Evolutionary conservation across 2,797 vertebrate genomes (phyloP).

Genomic region (Remorina albescens): DNA sequence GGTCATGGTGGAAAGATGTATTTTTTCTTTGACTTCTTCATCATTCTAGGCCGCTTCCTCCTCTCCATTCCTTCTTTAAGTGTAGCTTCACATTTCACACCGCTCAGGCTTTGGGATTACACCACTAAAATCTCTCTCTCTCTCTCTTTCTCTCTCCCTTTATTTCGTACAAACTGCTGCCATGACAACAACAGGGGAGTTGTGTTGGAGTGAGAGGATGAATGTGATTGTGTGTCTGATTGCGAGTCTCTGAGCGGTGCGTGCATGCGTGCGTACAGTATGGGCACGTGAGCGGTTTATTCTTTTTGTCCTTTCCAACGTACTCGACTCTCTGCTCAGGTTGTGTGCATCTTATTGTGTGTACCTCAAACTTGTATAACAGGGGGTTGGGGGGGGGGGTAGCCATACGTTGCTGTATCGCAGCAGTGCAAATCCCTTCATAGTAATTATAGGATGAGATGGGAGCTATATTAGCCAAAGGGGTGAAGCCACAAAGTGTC

Average conservation of each 20-base stretch:
- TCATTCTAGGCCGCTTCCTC: slow-evolving; percentile 27
- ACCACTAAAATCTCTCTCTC: slow-evolving; percentile 55
- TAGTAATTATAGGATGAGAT: slow-evolving; percentile 51
- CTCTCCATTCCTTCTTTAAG: slow-evolving; percentile 55
- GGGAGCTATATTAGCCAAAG: slow-evolving; percentile 36
- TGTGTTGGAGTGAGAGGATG: slow-evolving; percentile 52
- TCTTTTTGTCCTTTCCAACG: neutral
- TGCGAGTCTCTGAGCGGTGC: slow-evolving; percentile 51
- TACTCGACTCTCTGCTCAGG: neutral
- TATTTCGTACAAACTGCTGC: slow-evolving; percentile 81
- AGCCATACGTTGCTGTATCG: slow-evolving; percentile 2
- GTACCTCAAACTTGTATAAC: slow-evolving; percentile 3
- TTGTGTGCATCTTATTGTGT: slow-evolving; percentile 11
- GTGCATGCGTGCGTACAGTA: slow-evolving; percentile 28
- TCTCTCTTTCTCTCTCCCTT: slow-evolving; percentile 71
- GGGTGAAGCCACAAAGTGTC: slow-evolving; percentile 47
- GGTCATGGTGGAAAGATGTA: slow-evolving; percentile 35
- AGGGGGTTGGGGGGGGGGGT: neutral
- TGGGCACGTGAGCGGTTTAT: slow-evolving; percentile 30
- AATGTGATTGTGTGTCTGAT: slow-evolving; percentile 76
- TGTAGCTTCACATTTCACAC: slow-evolving; percentile 80
- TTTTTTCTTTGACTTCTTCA: slow-evolving; percentile 10
- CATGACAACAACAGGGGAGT: slow-evolving; percentile 86
- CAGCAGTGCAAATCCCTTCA: slow-evolving; percentile 39
- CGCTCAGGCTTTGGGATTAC: slow-evolving; percentile 81